Evolutionary conservation across 64 coral and sea anemone species (phyloP).

Genomic region (Pocillopora damicornis): DNA sequence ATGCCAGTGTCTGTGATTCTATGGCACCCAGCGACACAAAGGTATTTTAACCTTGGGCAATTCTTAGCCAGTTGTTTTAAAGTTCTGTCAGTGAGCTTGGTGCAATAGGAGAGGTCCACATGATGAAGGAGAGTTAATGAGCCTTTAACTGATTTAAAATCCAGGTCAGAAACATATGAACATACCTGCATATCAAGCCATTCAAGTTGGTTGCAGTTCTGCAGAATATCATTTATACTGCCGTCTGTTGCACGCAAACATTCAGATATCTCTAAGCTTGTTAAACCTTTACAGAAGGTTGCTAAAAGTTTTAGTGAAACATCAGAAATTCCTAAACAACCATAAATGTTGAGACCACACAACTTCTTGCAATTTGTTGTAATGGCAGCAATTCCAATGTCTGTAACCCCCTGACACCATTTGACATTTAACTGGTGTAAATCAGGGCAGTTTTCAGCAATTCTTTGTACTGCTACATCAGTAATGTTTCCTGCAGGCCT

Average conservation of each 20-base stretch:
- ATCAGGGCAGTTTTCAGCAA: slow-evolving; percentile 64
- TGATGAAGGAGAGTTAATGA: slow-evolving; percentile 15
- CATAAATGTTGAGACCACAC: slow-evolving; percentile 61
- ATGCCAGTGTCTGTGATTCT: slow-evolving; percentile 63
- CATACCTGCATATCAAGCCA: slow-evolving; percentile 77
- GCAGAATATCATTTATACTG: slow-evolving; percentile 67
- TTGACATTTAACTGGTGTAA: slow-evolving; percentile 62
- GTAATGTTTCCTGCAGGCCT: slow-evolving; percentile 77
- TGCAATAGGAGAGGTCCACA: slow-evolving; percentile 75
- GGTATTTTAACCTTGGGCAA: slow-evolving; percentile 45
- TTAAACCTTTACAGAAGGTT: slow-evolving; percentile 48
- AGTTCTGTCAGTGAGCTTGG: slow-evolving; percentile 63
- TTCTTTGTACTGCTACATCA: slow-evolving; percentile 80
- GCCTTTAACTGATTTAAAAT: slow-evolving; percentile 45
- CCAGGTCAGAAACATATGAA: slow-evolving; percentile 63
- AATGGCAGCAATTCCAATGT: slow-evolving; percentile 63
- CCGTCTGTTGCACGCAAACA: slow-evolving; percentile 64
- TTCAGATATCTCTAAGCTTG: slow-evolving; percentile 60
- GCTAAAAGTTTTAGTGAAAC: slow-evolving; percentile 65
- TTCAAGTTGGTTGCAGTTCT: slow-evolving; percentile 54
- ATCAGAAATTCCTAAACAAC: slow-evolving; percentile 82
- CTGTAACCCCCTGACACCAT: slow-evolving; percentile 83
- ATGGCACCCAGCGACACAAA: slow-evolving; percentile 78
- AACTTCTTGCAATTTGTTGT: slow-evolving; percentile 67
- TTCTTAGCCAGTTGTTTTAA: slow-evolving; percentile 33